Evolutionary conservation across 92 coral and sea anemone species (phyloP).

Genomic region (Umimayanthus chanpuru): DNA sequence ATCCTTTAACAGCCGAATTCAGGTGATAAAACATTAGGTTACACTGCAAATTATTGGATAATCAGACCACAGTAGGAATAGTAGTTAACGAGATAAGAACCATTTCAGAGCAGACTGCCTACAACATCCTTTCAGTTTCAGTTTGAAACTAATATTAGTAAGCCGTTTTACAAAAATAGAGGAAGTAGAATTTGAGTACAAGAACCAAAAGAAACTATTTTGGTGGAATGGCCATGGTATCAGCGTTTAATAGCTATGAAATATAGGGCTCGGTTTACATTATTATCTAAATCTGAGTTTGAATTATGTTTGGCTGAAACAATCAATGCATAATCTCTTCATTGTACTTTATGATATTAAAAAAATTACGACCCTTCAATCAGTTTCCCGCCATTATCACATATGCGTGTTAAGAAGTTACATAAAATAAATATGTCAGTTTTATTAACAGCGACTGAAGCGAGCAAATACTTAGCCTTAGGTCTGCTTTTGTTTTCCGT

Average conservation of each 20-base stretch:
- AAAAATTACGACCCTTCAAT: too few relatives aligned
- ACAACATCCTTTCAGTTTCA: background rate
- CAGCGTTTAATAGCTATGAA: background rate
- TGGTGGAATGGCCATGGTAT: background rate
- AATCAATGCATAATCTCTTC: too few relatives aligned
- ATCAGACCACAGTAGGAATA: background rate
- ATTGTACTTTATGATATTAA: too few relatives aligned
- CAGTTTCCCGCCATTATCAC: too few relatives aligned
- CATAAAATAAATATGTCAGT: too few relatives aligned
- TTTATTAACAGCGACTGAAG: too few relatives aligned
- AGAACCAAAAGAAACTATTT: too few relatives aligned
- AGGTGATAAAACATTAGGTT: background rate
- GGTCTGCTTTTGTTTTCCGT: too few relatives aligned
- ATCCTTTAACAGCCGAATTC: background rate
- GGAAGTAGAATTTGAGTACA: background rate
- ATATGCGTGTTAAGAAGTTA: too few relatives aligned
- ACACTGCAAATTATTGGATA: constrained; percentile 6
- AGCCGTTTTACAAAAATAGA: background rate
- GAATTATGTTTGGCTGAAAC: too few relatives aligned
- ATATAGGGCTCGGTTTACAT: background rate
- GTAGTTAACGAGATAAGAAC: background rate
- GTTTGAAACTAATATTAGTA: background rate
- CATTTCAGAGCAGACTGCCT: background rate
- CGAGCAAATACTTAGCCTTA: too few relatives aligned
- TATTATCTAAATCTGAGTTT: too few relatives aligned